Percentiles rank a stretch among this genome's conserved stretches.
Evolutionary conservation across 2,888 invertebrate species (phyloP).

Genomic region (Eretmocerus hayati): DNA sequence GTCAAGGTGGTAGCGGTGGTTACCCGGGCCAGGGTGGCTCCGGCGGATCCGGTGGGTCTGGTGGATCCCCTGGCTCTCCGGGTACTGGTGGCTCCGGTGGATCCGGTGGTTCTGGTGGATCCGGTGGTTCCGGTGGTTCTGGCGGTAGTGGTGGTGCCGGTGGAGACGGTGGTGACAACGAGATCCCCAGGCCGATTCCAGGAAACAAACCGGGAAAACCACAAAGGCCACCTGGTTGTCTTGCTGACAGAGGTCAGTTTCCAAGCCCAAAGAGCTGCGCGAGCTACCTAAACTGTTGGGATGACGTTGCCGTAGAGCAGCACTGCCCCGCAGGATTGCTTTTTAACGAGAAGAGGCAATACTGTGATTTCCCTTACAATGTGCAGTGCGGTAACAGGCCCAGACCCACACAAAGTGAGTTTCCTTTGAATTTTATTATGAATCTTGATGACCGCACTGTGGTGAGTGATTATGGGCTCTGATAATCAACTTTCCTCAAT

Average conservation of each 20-base stretch:
- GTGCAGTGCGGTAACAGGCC: constrained; percentile 57
- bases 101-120: constrained; percentile 7
- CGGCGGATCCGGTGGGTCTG: constrained; percentile 14
- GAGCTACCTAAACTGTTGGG: constrained; percentile 66
- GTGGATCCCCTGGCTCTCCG: constrained; percentile 25
- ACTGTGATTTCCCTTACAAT: constrained; percentile 60
- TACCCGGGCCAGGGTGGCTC: constrained; percentile 25
- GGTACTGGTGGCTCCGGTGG: constrained; percentile 14
- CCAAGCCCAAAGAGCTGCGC: constrained; percentile 55
- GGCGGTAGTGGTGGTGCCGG: constrained; percentile 12
- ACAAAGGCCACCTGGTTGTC: constrained; percentile 32
- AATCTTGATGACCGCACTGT: too few species aligned
- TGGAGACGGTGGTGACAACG: constrained; percentile 24
- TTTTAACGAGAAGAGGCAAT: constrained; percentile 54
- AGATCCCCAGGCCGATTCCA: constrained; percentile 33
- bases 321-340: constrained; percentile 57
- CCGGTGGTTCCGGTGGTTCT: constrained; percentile 26
- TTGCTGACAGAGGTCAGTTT: constrained; percentile 55
- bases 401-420: constrained; percentile 40
- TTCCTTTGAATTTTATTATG: too few species aligned
- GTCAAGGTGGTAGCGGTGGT: constrained; percentile 6
- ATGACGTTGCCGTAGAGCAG: constrained; percentile 60
- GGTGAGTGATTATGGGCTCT: too few species aligned
- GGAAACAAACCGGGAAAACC: constrained; percentile 20
- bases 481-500: too few species aligned